A percentile compares a stretch with the other conserved stretches of the same genome.
These are phyloP conservation scores for Spheniscus mendiculus DNA, from an alignment of 2,113 vertebrate species.

Conservation along the genomic window DNA sequence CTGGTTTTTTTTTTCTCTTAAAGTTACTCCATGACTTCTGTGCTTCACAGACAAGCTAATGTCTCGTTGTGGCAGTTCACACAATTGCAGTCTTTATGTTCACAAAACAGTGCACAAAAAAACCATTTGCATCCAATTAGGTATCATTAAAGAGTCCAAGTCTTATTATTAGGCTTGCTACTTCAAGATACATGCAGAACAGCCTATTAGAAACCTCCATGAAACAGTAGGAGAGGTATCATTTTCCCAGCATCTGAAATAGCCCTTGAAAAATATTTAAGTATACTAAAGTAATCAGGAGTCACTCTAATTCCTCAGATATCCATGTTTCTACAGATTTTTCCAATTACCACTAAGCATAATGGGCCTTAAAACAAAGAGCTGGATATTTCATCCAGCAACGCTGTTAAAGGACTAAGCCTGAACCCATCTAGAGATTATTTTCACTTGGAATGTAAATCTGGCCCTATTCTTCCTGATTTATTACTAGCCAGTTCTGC, in stretches of 20 bases:
- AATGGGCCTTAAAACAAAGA: neutral
- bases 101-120: neutral
- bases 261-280: neutral
- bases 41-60: rapidly evolving
- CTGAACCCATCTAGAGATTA: neutral
- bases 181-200: neutral
- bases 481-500: neutral
- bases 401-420: neutral
- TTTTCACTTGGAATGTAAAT: neutral
- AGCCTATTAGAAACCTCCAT: neutral
- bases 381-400: rapidly evolving
- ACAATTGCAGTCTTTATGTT: neutral
- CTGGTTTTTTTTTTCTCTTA: neutral
- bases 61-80: neutral
- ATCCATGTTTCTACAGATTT: neutral
- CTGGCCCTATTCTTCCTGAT: neutral
- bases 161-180: neutral
- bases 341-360: neutral
- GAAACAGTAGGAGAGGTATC: neutral
- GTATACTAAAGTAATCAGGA: neutral
- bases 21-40: neutral
- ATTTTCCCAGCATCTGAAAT: neutral
- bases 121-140: neutral
- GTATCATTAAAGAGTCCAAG: neutral
- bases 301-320: neutral